Evolutionary conservation across 2,113 vertebrate genomes (phyloP), one percentile per base, ranked within the genome.

Genomic region (Cisticola juncidis): DNA sequence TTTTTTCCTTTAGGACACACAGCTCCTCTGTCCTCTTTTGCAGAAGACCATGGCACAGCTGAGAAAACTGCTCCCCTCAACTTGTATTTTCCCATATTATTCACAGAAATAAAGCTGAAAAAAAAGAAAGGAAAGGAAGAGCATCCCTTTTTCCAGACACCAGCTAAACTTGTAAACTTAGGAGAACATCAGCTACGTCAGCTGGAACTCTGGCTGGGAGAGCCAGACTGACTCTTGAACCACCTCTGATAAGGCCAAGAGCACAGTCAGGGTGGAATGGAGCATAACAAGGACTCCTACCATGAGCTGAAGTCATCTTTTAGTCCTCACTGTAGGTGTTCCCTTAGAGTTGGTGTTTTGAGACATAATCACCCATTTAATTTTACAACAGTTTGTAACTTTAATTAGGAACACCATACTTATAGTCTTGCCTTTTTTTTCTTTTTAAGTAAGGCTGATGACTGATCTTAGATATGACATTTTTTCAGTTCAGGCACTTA

Each of bases 231-330:
- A 42, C n/a, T 72, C 23, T 13, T 69, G 44, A 62, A 45, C 18
- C 25, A 54, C 13, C 25, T 58, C 14, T 11, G 33, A 11, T 9
- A 33, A 2, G 13, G 28, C 35, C 61, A 69, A 64, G 12, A 44
- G 12, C 3, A 3, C 8, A 51, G 47, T 6, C 47, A 26, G 5
- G 20, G 47, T 60, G 50, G 28, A 78, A 73, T 0, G 0, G 35
- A 69, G 48, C 2, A 0, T 10, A 56, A 42, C 15, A 76, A 86
- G 28, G 26, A 60, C 14, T 64, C 11, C 36, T 38, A 33, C 48
- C 25, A 12, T 0, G 0, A 81, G 18, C 36, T 78, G 36, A 73
- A 73, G 18, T 48, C 13, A 35, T 4, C 33, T n/a, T 73, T 60
- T 20, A 31, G 31, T 65, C 56, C 70, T 70, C 38, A 23, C 45